These are phyloP conservation scores for Meta bourneti DNA, from an alignment of 2,888 invertebrate genomes.

Conservation along the genomic window DNA sequence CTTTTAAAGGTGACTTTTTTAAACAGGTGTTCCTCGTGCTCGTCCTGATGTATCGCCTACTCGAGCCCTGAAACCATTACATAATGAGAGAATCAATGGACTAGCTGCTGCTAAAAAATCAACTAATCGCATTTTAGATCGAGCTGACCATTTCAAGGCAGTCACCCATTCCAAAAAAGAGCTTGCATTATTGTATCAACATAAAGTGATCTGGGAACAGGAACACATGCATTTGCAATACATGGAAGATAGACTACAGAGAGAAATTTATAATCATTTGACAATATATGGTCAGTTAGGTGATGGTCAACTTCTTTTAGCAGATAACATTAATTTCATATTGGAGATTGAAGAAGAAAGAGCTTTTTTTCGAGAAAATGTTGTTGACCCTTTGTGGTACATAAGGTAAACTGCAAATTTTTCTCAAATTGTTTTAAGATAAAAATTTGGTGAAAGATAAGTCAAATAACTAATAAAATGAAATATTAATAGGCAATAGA, in stretches of 20 bases:
- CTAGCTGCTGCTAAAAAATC: slow-evolving; percentile 66
- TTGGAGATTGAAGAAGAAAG: slow-evolving; percentile 75
- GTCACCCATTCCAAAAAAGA: slow-evolving; percentile 68
- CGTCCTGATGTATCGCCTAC: slow-evolving; percentile 66
- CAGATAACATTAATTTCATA: slow-evolving; percentile 73
- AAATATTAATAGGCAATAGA: no score
- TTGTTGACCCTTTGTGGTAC: slow-evolving; percentile 75
- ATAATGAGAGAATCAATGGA: slow-evolving; percentile 69
- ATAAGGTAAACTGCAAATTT: slow-evolving; percentile 51
- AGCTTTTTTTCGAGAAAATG: slow-evolving; percentile 75
- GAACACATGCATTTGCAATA: slow-evolving; percentile 74
- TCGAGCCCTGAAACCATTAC: slow-evolving; percentile 65
- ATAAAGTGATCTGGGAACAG: slow-evolving; percentile 76
- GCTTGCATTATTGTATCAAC: slow-evolving; percentile 71
- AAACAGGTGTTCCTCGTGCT: slow-evolving; percentile 65
- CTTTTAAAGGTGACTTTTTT: slow-evolving; percentile 1
- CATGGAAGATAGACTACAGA: slow-evolving; percentile 73
- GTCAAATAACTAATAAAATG: no score
- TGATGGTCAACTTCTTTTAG: slow-evolving; percentile 69
- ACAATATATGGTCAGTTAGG: slow-evolving; percentile 71
- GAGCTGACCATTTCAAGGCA: slow-evolving; percentile 72
- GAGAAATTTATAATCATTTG: slow-evolving; percentile 75
- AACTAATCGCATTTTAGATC: slow-evolving; percentile 66
- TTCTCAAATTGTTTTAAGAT: no score
- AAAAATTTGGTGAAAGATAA: no score